phyloP scores from a whole-genome alignment of 2,797 vertebrate genomes.

The Pseudopleuronectes americanus region DNA sequence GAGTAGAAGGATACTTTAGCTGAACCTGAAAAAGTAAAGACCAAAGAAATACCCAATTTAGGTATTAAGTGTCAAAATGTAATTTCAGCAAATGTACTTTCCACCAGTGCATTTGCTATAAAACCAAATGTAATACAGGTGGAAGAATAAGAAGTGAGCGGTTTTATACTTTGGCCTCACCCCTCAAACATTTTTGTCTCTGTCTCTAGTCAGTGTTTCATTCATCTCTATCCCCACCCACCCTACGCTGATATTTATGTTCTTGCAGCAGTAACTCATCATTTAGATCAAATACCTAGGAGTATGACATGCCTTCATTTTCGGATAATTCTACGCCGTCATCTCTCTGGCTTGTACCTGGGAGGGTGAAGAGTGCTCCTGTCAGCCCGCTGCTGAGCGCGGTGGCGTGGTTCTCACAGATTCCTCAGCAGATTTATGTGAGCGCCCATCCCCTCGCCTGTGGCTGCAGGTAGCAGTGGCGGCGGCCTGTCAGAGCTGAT shows the following conservation, averaged over 20 bases:
- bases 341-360: conserved; percentile 23
- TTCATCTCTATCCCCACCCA: conserved; percentile 2
- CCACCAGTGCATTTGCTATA: too few relatives aligned
- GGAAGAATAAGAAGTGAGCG: neutral
- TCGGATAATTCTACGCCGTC: conserved; percentile 20
- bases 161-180: neutral
- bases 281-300: conserved; percentile 37
- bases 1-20: neutral
- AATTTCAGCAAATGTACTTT: too few relatives aligned
- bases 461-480: conserved; percentile 84
- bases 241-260: conserved; percentile 22
- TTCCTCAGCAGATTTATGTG: conserved; percentile 80
- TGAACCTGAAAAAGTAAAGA: too few relatives aligned
- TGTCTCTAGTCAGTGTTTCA: conserved; percentile 1
- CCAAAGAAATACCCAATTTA: too few relatives aligned
- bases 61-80: too few relatives aligned
- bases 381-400: conserved; percentile 40
- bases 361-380: conserved; percentile 16
- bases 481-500: conserved; percentile 79
- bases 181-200: conserved; percentile 16
- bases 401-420: conserved; percentile 71
- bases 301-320: conserved; percentile 36
- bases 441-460: conserved; percentile 74
- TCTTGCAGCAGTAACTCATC: conserved; percentile 26
- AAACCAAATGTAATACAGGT: neutral